Conservation (phyloP, 2,797 vertebrate species). For the Urocyon cinereoargenteus region DNA sequence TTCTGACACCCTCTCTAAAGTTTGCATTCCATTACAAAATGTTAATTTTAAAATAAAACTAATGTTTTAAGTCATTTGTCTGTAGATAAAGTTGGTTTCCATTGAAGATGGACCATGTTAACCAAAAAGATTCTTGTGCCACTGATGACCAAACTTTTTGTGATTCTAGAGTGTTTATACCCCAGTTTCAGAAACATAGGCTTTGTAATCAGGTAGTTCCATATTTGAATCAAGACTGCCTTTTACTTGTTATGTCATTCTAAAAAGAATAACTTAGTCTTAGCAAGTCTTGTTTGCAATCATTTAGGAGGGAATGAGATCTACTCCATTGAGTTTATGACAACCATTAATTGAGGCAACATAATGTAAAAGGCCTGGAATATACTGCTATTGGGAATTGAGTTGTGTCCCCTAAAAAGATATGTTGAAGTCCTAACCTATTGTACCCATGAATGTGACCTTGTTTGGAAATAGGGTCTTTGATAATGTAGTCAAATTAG, state of each 20-base stretch:
- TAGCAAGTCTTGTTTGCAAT: neutral
- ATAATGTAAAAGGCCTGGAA: neutral
- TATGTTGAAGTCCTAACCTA: neutral
- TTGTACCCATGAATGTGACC: neutral
- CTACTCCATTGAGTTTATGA: neutral
- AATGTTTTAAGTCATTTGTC: constrained; percentile 1
- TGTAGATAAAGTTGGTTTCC: neutral
- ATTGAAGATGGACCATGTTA: neutral
- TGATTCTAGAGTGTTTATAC: neutral
- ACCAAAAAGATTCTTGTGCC: neutral
- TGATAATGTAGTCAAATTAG: neutral
- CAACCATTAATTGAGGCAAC: neutral
- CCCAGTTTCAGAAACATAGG: neutral
- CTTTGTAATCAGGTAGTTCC: neutral
- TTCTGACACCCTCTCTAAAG: neutral
- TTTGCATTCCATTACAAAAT: constrained; percentile 24
- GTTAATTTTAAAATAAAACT: constrained; percentile 20
- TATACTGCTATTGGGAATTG: neutral
- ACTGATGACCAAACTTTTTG: neutral
- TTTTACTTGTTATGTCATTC: neutral
- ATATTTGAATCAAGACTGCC: neutral
- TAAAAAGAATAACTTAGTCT: neutral
- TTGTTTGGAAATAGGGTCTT: neutral
- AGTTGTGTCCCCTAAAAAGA: neutral
- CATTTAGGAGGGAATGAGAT: neutral